phyloP scores from a whole-genome alignment of 2,113 vertebrate species.

The Orientallactaga bullata region DNA sequence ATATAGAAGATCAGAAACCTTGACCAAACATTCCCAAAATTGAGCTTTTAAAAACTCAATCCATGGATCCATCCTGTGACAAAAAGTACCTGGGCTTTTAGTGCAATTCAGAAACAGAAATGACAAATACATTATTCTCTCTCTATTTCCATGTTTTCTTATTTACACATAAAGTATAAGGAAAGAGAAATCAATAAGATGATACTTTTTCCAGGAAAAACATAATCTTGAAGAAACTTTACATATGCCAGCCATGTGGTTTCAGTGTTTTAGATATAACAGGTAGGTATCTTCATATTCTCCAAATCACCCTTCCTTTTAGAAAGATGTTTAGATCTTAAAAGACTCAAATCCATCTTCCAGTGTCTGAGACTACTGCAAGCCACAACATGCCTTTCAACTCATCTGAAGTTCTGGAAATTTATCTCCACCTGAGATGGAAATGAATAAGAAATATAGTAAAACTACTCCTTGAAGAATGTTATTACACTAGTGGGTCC shows the following conservation, averaged over 20 bases:
- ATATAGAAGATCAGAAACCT: neutral
- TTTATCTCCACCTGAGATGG: neutral
- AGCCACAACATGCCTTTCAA: neutral
- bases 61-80: neutral
- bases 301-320: neutral
- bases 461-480: conserved; percentile 3
- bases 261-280: neutral
- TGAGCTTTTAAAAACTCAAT: neutral
- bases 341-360: neutral
- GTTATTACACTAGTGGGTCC: neutral
- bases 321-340: neutral
- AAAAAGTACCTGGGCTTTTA: neutral
- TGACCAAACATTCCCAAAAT: neutral
- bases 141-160: neutral
- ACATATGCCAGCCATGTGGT: neutral
- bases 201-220: neutral
- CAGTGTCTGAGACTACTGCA: neutral
- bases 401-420: neutral
- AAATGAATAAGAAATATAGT: neutral
- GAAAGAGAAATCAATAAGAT: neutral
- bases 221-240: neutral
- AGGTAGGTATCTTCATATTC: neutral
- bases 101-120: neutral
- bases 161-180: neutral
- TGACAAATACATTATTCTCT: neutral